Evolutionary conservation across 2,797 vertebrate species (phyloP).

Genomic region (Diplodus sargus): DNA sequence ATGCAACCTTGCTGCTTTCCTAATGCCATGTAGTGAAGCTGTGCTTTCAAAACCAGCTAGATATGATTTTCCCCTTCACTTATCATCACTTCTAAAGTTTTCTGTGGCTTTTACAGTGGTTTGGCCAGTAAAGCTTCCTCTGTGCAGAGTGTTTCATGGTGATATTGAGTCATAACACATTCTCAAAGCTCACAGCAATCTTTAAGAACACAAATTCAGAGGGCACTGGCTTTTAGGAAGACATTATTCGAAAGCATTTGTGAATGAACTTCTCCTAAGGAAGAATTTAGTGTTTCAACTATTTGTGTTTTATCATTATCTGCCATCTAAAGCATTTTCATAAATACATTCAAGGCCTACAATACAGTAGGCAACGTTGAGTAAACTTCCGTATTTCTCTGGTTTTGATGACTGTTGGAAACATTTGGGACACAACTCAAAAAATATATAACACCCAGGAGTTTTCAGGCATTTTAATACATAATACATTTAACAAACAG

Average conservation of each 20-base stretch:
- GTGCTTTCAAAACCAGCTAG: conserved; percentile 41
- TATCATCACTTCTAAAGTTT: conserved; percentile 48
- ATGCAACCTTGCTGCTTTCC: conserved; percentile 14
- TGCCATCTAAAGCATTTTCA: background rate
- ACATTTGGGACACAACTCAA: no score
- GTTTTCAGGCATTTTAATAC: no score
- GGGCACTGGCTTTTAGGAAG: conserved; percentile 20
- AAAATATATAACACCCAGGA: no score
- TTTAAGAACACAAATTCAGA: conserved; percentile 46
- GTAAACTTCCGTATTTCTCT: no score
- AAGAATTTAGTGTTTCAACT: background rate
- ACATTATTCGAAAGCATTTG: conserved; percentile 24
- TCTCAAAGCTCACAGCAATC: conserved; percentile 47
- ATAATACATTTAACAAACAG: background rate
- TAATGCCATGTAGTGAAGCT: conserved; percentile 20
- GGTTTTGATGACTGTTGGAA: no score
- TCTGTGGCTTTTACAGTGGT: conserved; percentile 42
- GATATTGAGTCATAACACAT: conserved; percentile 47
- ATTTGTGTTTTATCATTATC: background rate
- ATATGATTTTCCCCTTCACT: conserved; percentile 47
- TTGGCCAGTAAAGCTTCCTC: conserved; percentile 42
- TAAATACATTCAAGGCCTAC: background rate
- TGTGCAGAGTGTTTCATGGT: conserved; percentile 44
- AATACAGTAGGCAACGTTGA: background rate
- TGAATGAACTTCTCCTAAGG: conserved; percentile 4